phyloP scores from a whole-genome alignment of 2,888 invertebrate genomes.

The Disparrhopalites patrizii region DNA sequence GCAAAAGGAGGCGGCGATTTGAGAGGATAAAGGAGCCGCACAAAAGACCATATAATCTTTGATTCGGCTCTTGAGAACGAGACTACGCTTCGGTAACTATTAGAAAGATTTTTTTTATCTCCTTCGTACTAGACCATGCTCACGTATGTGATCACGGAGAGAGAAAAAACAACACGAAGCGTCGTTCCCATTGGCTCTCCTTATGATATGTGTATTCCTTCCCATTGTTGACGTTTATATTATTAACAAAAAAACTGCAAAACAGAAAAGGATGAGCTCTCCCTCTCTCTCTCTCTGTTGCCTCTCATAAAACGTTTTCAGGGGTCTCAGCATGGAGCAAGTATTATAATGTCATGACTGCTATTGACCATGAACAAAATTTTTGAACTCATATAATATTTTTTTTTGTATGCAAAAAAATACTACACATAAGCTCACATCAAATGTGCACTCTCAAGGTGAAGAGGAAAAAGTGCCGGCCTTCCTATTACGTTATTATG shows the following conservation, averaged over 20 bases:
- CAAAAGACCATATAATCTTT: slow-evolving; percentile 14
- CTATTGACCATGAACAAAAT: too few relatives aligned
- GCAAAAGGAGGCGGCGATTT: slow-evolving; percentile 3
- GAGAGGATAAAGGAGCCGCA: slow-evolving; percentile 15
- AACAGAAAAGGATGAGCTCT: neutral
- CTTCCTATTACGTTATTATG: too few relatives aligned
- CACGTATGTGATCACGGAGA: neutral
- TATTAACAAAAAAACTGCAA: slow-evolving; percentile 1
- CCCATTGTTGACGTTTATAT: neutral
- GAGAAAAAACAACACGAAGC: neutral
- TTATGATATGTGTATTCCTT: neutral
- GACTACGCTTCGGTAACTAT: slow-evolving; percentile 23
- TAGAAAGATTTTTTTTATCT: slow-evolving; percentile 21
- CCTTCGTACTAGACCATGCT: neutral
- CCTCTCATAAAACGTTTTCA: too few relatives aligned
- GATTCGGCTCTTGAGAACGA: slow-evolving; percentile 25
- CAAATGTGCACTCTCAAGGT: too few relatives aligned
- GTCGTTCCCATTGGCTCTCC: neutral
- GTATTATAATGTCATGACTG: too few relatives aligned
- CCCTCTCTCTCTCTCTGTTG: too few relatives aligned
- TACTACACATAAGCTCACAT: too few relatives aligned
- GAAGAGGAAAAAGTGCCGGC: too few relatives aligned
- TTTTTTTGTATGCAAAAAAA: too few relatives aligned
- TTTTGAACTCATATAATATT: too few relatives aligned
- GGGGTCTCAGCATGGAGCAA: too few relatives aligned